A percentile compares a stretch with the other conserved stretches of the same genome.
These are phyloP conservation scores for Macaca mulatta DNA, from an alignment of 2,113 vertebrate species.

Conservation along the genomic window DNA sequence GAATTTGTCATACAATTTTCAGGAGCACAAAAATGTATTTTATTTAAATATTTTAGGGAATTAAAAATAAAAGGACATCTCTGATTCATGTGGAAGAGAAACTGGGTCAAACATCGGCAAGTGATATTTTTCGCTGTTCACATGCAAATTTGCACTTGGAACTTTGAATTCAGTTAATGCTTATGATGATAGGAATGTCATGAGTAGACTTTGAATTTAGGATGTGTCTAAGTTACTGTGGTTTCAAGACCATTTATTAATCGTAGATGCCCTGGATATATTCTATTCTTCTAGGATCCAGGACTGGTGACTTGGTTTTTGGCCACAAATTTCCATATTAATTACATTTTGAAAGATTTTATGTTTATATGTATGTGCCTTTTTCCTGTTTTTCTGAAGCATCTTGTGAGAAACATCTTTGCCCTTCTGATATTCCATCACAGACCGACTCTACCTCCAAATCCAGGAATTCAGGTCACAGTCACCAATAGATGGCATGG, in stretches of 20 bases:
- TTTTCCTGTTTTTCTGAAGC: neutral
- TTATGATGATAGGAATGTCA: neutral
- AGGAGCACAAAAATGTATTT: neutral
- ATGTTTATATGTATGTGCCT: neutral
- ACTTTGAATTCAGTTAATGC: neutral
- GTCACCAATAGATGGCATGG: neutral
- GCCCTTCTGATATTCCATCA: neutral
- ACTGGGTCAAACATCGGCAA: neutral
- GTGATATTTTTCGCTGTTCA: neutral
- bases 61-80: neutral
- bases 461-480: neutral
- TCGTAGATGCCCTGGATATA: neutral
- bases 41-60: conserved; percentile 15
- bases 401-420: neutral
- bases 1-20: neutral
- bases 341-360: neutral
- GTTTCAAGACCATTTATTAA: neutral
- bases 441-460: neutral
- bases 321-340: neutral
- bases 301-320: neutral
- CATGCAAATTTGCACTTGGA: neutral
- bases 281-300: neutral
- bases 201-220: neutral
- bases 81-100: neutral
- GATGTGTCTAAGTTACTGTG: neutral